Evolutionary conservation across 1,140 invertebrate species (phyloP), one percentile per base, ranked within the genome.

Genomic region (Neodiprion virginianus): DNA sequence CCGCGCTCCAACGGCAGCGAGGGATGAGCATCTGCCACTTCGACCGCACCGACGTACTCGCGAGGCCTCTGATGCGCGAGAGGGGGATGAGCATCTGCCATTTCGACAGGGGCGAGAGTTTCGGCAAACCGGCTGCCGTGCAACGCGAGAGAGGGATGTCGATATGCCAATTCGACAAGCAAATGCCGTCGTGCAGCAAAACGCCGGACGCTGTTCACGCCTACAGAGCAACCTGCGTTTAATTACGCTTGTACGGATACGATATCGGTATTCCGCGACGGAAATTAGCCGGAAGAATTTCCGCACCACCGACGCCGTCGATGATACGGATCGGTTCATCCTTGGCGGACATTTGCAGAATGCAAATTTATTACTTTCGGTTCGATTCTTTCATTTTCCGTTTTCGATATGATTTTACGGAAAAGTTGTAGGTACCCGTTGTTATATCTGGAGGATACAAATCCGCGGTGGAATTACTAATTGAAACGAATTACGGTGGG

Each of bases 171-270:
- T 86, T 85, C 70, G 84, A 85, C 66, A 75, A 86, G 75, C 80
- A 81, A 79, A 84, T 85, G 21, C 83, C 82, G 48, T 23, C 67
- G 67, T 85, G 81, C 70, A 86, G 85, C 67, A 85, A 86, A 72
- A 83, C 81, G 8, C 77, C 83, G 5, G 85, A 87, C 50, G 69
- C 81, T 67, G 75, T 85, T 47, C 76, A 82, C 9, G 85, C 83
- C 0, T 85, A 86, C 75, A 85, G 85, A 71, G 84, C 85, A 10
- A 86, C 85, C 7, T 84, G 84, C 70, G 85, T 87, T 53, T 87
- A 82, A 69, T 68, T 67, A 73, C 11, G 8, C 11, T 61, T 61
- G 4, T 40, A 40, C 28, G 5, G 28, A 40, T 40, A 5, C 28
- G 5, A 4, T 4, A 5, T 40, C 28, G 5, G 28, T 40, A 40